Conservation (phyloP, 2,113 vertebrate species). For the Aspidoscelis tigris region DNA sequence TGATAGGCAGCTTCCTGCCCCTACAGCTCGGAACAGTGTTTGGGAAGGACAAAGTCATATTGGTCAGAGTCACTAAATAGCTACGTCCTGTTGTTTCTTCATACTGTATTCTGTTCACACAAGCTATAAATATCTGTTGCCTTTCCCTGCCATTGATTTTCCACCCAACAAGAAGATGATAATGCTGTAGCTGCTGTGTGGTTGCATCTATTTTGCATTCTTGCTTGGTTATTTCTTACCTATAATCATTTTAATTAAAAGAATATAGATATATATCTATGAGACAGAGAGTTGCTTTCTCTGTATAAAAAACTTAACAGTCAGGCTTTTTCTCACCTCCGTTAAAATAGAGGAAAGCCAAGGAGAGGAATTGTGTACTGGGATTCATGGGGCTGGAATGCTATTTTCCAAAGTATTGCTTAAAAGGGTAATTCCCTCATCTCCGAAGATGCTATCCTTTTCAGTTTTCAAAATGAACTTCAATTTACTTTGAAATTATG, state of each 20-base stretch:
- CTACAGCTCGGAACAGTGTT: neutral
- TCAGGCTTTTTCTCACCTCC: neutral
- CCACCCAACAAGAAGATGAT: neutral
- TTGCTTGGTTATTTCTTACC: neutral
- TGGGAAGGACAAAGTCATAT: conserved; percentile 13
- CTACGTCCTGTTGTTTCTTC: neutral
- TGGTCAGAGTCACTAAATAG: neutral
- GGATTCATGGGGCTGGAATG: conserved; percentile 21
- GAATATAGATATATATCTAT: neutral
- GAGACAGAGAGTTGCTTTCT: neutral
- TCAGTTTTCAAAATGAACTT: conserved; percentile 27
- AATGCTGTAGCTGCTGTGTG: neutral
- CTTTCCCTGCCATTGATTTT: neutral
- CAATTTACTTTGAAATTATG: neutral
- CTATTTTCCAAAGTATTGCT: conserved; percentile 3
- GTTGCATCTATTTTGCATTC: conserved; percentile 2
- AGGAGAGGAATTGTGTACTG: conserved; percentile 16
- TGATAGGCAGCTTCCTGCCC: conserved; percentile 19
- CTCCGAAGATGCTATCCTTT: neutral
- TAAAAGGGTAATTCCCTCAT: conserved; percentile 8
- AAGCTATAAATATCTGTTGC: neutral
- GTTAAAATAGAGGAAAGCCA: neutral
- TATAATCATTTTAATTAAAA: conserved; percentile 35
- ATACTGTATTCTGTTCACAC: neutral
- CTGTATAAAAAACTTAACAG: conserved; percentile 10